Evolutionary conservation across 1,140 invertebrate genomes (phyloP).

Genomic region (Nephila pilipes): DNA sequence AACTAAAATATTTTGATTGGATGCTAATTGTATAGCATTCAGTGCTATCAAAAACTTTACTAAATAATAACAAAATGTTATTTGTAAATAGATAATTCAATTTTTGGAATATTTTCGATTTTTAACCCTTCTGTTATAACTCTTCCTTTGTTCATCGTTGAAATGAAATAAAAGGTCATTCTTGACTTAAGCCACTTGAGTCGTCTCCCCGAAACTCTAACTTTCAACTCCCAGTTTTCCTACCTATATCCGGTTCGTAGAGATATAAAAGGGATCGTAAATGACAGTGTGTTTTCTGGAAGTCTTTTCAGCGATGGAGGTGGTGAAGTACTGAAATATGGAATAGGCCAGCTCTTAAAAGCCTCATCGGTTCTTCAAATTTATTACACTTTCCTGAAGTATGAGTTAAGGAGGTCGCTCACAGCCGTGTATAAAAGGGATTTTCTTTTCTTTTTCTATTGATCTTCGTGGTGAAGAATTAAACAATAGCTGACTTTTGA

Average conservation of each 20-base stretch:
- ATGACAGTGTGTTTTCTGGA: slow-evolving; percentile 59
- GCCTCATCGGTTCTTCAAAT: slow-evolving; percentile 59
- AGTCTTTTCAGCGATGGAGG: background rate
- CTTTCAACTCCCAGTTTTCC: slow-evolving; percentile 33
- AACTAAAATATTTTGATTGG: no score
- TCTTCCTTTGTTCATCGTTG: no score
- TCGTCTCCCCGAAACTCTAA: background rate
- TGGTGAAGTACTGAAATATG: slow-evolving; percentile 55
- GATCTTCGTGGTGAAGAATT: background rate
- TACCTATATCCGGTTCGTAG: slow-evolving; percentile 45
- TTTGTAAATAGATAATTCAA: no score
- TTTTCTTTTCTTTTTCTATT: slow-evolving; percentile 13
- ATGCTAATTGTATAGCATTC: no score
- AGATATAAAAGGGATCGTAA: slow-evolving; percentile 64
- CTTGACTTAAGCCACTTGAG: slow-evolving; percentile 15
- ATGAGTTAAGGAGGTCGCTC: slow-evolving; percentile 42
- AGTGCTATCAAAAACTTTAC: no score
- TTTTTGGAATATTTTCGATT: no score
- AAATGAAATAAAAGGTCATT: no score
- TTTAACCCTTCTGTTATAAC: no score
- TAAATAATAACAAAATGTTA: no score
- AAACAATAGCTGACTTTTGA: background rate
- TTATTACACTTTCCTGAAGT: slow-evolving; percentile 42
- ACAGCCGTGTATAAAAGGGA: slow-evolving; percentile 12
- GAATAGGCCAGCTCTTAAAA: slow-evolving; percentile 55